Conservation (phyloP, 1,140 invertebrate genomes). For the Dreissena rostriformis region DNA sequence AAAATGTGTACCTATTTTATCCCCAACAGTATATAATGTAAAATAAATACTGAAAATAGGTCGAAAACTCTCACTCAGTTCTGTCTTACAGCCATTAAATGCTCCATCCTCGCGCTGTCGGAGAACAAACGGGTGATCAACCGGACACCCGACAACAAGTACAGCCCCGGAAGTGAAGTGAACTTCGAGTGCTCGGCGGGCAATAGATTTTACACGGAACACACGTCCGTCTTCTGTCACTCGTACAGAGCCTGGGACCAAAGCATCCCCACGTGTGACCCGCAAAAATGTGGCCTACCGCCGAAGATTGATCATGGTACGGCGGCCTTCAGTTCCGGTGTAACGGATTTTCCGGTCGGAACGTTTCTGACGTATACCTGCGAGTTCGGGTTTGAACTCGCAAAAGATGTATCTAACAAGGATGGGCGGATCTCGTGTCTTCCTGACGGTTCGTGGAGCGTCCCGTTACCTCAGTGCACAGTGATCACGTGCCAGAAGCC, state of each 20-base stretch:
- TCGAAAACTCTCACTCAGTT: not conserved
- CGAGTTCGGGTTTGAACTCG: slow-evolving; percentile 72
- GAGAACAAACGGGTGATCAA: slow-evolving; percentile 63
- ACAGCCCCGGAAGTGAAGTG: slow-evolving; percentile 58
- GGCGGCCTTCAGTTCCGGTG: slow-evolving; percentile 18
- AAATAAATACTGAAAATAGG: too few relatives aligned
- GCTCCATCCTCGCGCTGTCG: slow-evolving; percentile 67
- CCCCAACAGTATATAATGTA: too few relatives aligned
- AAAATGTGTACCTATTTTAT: too few relatives aligned
- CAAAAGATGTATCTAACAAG: slow-evolving; percentile 47
- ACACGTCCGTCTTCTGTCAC: slow-evolving; percentile 70
- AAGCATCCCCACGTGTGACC: slow-evolving; percentile 75
- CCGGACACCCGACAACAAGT: slow-evolving; percentile 44
- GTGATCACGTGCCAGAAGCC: slow-evolving; percentile 66
- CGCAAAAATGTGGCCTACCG: slow-evolving; percentile 71
- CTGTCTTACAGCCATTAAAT: slow-evolving; percentile 71
- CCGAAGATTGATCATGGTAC: slow-evolving; percentile 66
- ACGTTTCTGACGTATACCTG: slow-evolving; percentile 73
- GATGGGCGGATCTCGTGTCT: slow-evolving; percentile 64
- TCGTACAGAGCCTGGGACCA: slow-evolving; percentile 72
- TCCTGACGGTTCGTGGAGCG: slow-evolving; percentile 71
- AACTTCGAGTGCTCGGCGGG: slow-evolving; percentile 63
- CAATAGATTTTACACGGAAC: slow-evolving; percentile 63
- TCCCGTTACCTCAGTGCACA: slow-evolving; percentile 64
- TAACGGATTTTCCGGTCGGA: slow-evolving; percentile 68